Evolutionary conservation across 2,888 invertebrate species (phyloP).

Genomic region (Aporophyla nigra): DNA sequence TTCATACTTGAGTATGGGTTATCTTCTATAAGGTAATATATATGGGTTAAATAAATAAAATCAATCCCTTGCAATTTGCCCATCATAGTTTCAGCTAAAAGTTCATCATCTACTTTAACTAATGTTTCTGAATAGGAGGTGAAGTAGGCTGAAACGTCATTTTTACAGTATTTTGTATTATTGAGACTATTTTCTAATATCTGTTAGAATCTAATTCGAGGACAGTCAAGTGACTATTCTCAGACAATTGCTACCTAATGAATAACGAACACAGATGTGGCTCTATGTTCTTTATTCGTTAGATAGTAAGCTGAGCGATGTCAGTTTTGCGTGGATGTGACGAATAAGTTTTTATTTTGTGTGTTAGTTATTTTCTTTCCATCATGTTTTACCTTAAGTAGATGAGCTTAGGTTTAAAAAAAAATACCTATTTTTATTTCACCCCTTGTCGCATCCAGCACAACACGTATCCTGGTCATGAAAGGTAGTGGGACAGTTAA

Average conservation of each 20-base stretch:
- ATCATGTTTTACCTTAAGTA: neutral
- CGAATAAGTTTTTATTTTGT: neutral
- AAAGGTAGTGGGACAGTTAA: conserved; percentile 90
- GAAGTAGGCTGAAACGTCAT: neutral
- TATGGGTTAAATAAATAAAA: neutral
- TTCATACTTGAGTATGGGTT: no score
- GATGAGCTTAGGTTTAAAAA: neutral
- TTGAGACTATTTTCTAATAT: neutral
- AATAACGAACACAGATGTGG: neutral
- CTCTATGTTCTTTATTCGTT: no score
- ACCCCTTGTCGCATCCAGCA: conserved; percentile 68
- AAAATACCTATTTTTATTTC: neutral
- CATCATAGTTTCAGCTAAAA: neutral
- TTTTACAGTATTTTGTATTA: neutral
- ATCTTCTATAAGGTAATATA: no score
- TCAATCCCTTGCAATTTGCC: neutral
- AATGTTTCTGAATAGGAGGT: neutral
- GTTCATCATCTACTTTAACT: neutral
- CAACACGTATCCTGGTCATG: conserved; percentile 60
- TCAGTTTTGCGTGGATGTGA: no score
- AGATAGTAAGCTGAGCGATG: no score
- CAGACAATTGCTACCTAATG: neutral
- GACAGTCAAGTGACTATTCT: neutral
- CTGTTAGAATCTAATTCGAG: neutral
- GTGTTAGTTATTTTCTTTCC: neutral